Percentiles rank a stretch among this genome's conserved stretches.
Conservation (phyloP, 92 coral and sea anemone genomes). For the Porites rus region DNA sequence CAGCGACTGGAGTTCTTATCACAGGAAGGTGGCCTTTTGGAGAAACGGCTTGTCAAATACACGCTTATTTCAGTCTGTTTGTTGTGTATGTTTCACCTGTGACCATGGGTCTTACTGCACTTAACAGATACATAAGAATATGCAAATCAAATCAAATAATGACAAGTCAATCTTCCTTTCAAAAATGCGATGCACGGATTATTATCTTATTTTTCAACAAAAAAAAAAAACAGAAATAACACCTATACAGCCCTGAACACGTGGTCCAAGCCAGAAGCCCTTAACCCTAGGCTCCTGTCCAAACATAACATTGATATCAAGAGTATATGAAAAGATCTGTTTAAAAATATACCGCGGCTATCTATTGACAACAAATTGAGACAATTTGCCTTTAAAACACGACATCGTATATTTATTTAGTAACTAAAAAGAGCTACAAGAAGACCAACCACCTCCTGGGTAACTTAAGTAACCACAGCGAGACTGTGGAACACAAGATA, state of each 20-base stretch:
- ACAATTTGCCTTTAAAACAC: background rate
- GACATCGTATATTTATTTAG: slow-evolving; percentile 4
- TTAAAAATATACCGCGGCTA: background rate
- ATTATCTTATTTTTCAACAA: slow-evolving; percentile 5
- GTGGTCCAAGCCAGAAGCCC: background rate
- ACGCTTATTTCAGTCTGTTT: background rate
- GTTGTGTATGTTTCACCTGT: slow-evolving; percentile 2
- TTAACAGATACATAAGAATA: background rate
- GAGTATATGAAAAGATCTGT: background rate
- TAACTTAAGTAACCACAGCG: too few species aligned
- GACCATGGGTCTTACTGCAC: slow-evolving; percentile 4
- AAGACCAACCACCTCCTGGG: too few species aligned
- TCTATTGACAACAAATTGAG: slow-evolving; percentile 15
- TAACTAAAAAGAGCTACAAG: background rate
- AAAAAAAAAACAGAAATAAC: slow-evolving; percentile 3
- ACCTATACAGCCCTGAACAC: background rate
- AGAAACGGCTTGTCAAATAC: background rate
- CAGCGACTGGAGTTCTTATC: too few species aligned
- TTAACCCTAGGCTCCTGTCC: too few species aligned
- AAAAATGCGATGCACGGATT: slow-evolving; percentile 3
- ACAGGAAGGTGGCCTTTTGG: too few species aligned
- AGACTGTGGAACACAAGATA: too few species aligned
- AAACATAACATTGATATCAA: background rate
- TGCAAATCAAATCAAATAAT: background rate
- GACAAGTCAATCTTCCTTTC: background rate